Conservation (phyloP, 2,113 vertebrate genomes). For the Anguilla japonica region DNA sequence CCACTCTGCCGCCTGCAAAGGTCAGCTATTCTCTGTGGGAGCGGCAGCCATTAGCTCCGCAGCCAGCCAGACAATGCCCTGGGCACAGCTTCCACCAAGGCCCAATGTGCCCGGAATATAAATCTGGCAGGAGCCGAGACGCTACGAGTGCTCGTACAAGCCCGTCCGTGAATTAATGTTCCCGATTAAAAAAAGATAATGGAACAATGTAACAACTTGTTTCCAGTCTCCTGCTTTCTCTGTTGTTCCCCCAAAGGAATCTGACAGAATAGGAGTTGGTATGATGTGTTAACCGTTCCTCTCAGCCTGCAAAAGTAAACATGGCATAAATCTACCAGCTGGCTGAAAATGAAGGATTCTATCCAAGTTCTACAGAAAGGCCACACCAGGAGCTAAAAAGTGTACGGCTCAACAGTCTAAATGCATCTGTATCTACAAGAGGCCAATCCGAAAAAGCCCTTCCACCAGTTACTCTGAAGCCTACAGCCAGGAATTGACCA, state of each 20-base stretch:
- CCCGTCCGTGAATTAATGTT: not conserved
- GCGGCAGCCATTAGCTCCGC: conserved; percentile 15
- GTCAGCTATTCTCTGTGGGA: conserved; percentile 18
- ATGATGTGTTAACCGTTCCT: not conserved
- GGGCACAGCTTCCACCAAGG: conserved; percentile 13
- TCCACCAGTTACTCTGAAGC: not conserved
- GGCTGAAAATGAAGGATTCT: not conserved
- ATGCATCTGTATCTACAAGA: no score
- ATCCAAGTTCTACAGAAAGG: not conserved
- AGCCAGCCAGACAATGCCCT: conserved; percentile 39
- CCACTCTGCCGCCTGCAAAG: conserved; percentile 18
- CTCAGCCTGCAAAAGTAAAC: not conserved
- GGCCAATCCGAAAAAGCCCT: no score
- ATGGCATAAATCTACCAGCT: not conserved
- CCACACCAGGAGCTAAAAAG: not conserved
- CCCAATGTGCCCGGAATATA: conserved; percentile 16
- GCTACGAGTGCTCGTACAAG: not conserved
- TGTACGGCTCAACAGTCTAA: not conserved
- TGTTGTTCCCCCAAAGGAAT: not conserved
- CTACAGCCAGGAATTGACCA: not conserved
- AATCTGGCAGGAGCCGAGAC: not conserved
- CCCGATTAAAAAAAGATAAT: not conserved
- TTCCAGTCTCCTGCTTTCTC: not conserved
- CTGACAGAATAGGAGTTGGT: not conserved
- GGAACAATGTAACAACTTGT: not conserved